A percentile compares a stretch with the other conserved stretches of the same genome.
phyloP scores from a whole-genome alignment of 2,797 vertebrate genomes.

The Melanotaenia trifasciata region DNA sequence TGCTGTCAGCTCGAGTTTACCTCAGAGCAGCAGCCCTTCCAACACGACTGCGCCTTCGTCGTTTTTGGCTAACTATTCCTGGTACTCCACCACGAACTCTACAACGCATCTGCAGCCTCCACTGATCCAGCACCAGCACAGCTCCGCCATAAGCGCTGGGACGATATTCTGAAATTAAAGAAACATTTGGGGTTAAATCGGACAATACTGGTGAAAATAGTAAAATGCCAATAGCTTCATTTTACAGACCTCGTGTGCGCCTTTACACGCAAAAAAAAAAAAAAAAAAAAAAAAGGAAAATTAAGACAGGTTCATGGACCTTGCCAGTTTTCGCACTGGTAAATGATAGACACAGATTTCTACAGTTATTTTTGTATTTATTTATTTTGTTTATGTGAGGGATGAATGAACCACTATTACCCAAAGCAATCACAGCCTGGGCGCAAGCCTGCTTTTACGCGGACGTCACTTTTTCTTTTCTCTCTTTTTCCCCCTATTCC shows the following conservation, averaged over 20 bases:
- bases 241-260: constrained; percentile 63
- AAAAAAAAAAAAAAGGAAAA: no score
- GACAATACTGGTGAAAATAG: constrained; percentile 69
- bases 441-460: constrained; percentile 64
- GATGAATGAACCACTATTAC: constrained; percentile 83
- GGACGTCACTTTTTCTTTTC: constrained; percentile 69
- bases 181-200: constrained; percentile 58
- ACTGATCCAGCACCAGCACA: constrained; percentile 88
- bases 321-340: constrained; percentile 38
- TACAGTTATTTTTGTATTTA: constrained; percentile 89
- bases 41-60: constrained; percentile 86
- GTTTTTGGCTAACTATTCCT: constrained; percentile 94
- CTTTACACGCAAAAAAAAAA: constrained; percentile 53
- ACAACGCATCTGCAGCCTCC: constrained; percentile 86
- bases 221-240: constrained; percentile 57
- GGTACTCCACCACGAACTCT: constrained; percentile 91
- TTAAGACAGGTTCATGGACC: constrained; percentile 57
- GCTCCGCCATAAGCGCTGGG: constrained; percentile 87
- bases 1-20: constrained; percentile 80
- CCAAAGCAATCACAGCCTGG: constrained; percentile 83
- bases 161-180: constrained; percentile 88
- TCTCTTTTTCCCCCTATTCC: constrained; percentile 47
- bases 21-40: constrained; percentile 88
- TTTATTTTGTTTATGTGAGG: constrained; percentile 84
- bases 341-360: constrained; percentile 70